These are phyloP conservation scores for Notothenia rossii DNA, from an alignment of 2,113 vertebrate genomes.

Conservation along the genomic window DNA sequence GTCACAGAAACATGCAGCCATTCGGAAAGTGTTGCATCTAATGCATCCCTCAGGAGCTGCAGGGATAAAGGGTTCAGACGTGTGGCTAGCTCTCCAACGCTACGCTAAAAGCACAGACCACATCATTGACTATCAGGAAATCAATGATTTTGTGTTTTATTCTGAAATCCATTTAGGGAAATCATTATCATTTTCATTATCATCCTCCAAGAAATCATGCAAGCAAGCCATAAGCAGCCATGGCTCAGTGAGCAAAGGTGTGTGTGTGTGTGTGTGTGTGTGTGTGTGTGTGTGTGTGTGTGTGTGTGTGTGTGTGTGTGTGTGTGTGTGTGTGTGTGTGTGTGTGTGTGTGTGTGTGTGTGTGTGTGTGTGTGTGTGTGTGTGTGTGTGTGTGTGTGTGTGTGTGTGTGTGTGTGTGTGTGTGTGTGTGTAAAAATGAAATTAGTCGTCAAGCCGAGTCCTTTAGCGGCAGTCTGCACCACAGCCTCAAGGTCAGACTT, in stretches of 20 bases:
- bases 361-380: conserved; percentile 23
- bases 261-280: conserved; percentile 28
- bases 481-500: conserved; percentile 75
- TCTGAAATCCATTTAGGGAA: conserved; percentile 33
- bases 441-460: conserved; percentile 72
- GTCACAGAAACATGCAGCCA: conserved; percentile 19
- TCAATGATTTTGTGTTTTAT: neutral
- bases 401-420: conserved; percentile 29
- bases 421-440: conserved; percentile 33
- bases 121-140: conserved; percentile 1
- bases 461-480: conserved; percentile 68
- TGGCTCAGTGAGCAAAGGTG: conserved; percentile 46
- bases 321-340: conserved; percentile 20
- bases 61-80: conserved; percentile 8
- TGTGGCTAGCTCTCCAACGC: conserved; percentile 8
- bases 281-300: conserved; percentile 17
- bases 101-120: neutral
- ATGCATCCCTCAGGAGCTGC: conserved; percentile 38
- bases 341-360: conserved; percentile 22
- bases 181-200: conserved; percentile 22
- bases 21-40: conserved; percentile 44
- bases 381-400: conserved; percentile 15
- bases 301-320: conserved; percentile 25
- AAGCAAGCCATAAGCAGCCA: conserved; percentile 17
- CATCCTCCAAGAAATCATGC: conserved; percentile 19